Base-by-base conservation (phyloP, 92 coral and sea anemone genomes). In the Actinernus sp. region DNA sequence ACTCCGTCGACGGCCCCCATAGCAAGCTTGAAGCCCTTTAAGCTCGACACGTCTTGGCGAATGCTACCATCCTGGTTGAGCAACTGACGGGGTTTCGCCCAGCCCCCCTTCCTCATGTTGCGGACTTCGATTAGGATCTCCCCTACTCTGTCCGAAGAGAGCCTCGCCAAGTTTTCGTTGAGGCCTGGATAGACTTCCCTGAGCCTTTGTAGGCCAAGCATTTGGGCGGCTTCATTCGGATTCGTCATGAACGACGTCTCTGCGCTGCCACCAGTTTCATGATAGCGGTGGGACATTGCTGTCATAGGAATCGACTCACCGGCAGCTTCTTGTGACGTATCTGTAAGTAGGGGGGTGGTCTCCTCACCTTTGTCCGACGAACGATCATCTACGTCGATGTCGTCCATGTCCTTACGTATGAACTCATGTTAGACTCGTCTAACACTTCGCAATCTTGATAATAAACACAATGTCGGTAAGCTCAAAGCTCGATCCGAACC, bases 341-440 rank as follows among this genome's bases (percentile, higher is more conserved):
- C 10, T 5, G 52, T 12, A 4, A 45, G 10, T 5, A 45, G 52
- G 52, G 52, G 52, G 18, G 52, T 45, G 17, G 52, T 45, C 52
- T 45, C 52, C 18, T 45, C 52, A 23, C 4, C 52, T 5, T 18
- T 23, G 5, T 8, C 52, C 52, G 5, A 12, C 5, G 19, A 7
- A 18, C 18, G 10, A 45, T 45, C 52, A 18, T 45, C 52, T 8
- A 45, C 21, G 52, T 45, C 52, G 19, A 45, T 23, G 52, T 45
- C 52, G 5, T 4, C 21, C 21, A 6, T 45, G n/a, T n/a, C n/a
- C n/a, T n/a, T n/a, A n/a, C n/a, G n/a, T n/a, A n/a, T n/a, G n/a
- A n/a, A n/a, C n/a, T n/a, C n/a, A n/a, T 45, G 8, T 45, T 45
- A 45, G 52, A 45, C 52, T 4, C 19, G 52, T 45, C 52, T 45